Evolutionary conservation across 2,113 vertebrate species (phyloP), one percentile per base, ranked within the genome.

Genomic region (Percina caprodes): DNA sequence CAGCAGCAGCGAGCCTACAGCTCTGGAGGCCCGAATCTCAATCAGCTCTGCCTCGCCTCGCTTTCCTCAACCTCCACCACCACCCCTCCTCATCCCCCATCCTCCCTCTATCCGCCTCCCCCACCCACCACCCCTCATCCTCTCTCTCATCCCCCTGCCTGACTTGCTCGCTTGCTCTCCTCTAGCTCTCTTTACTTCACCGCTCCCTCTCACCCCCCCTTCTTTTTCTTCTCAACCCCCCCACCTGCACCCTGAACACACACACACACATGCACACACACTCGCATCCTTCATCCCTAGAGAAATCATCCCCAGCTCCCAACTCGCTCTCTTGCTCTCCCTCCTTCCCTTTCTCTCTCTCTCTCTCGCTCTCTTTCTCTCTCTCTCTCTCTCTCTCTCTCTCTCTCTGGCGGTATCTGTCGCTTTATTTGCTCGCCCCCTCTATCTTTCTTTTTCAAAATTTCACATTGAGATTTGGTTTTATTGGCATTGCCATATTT

Each of bases 291-390:
- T 92, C 92, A 91, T 94, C 92, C 93, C 93, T 86, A 86, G 93
- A 94, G 93, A 94, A 94, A 94, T 94, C 91, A 94, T 94, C 91
- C 90, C 92, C 80, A 89, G 90, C 90, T 90, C 88, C 92, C 87
- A 88, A 72, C 87, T 84, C 86, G 63, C 82, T 89, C 85, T 89
- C 89, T 79, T 73, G 80, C 87, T 88, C 82, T 83, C 75, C 73
- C 80, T 39, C 73, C 82, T 39, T 83, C 73, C 73, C 82, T 39
- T 86, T 88, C 82, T 83, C 75, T 69, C 80, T 39, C 74, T 69
- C 74, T 18, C 84, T 76, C 83, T 61, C 42, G 74, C 72, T 73
- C 75, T 61, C 77, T 78, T 78, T 87, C 84, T 87, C 88, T 77
- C 73, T 76, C 61, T 52, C 26, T 18, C 69, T 69, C 39, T 51